phyloP scores from a whole-genome alignment of 2,797 vertebrate species.

The Rallus crepitans region DNA sequence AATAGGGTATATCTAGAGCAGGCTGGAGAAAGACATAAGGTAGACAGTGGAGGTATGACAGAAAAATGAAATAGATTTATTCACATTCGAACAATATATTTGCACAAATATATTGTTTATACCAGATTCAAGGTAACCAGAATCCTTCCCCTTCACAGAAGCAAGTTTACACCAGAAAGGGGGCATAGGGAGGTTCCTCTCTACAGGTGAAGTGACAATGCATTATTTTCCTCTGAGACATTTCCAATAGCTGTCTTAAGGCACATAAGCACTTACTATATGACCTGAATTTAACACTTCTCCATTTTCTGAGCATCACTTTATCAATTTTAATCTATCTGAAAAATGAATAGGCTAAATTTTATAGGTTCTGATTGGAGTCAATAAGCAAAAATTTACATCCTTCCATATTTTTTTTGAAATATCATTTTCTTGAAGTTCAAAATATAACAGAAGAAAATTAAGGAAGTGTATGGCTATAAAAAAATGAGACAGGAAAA shows the following conservation, averaged over 20 bases:
- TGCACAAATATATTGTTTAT: background rate
- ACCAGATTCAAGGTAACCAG: background rate
- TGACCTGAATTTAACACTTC: background rate
- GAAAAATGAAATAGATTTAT: background rate
- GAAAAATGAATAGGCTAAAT: background rate
- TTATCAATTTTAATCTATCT: background rate
- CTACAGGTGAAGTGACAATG: background rate
- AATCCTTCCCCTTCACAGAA: background rate
- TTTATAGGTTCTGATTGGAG: background rate
- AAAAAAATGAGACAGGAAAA: slow-evolving; percentile 12
- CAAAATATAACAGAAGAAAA: slow-evolving; percentile 24
- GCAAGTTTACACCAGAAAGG: background rate
- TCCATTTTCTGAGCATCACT: background rate
- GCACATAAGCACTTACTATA: background rate
- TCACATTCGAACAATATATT: background rate
- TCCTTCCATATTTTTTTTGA: background rate
- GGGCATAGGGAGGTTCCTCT: background rate
- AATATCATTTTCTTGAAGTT: background rate
- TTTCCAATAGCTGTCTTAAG: background rate
- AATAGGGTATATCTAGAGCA: background rate
- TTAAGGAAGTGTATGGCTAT: background rate
- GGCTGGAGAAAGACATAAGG: background rate
- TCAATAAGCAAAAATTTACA: background rate
- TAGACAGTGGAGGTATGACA: background rate
- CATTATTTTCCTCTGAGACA: background rate